Percentiles rank a stretch among this genome's conserved stretches.
Conservation (phyloP, 2,888 invertebrate species). For the Sarcophaga rosellei region DNA sequence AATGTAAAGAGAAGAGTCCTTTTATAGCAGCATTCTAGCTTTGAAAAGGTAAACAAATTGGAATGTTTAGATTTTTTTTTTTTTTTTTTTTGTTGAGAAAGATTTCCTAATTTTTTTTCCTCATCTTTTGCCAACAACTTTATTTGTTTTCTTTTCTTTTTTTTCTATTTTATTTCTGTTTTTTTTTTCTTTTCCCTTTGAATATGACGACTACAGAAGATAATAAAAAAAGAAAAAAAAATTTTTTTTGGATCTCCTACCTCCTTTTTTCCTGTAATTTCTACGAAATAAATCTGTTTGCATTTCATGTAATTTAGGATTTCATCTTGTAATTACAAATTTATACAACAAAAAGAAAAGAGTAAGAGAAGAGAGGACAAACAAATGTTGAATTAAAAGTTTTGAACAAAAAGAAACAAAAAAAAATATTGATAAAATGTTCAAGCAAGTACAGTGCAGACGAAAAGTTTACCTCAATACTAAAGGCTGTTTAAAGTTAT, state of each 20-base stretch:
- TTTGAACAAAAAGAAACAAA: not conserved
- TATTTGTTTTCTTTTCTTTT: too few species aligned
- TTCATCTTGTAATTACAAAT: conserved; percentile 39
- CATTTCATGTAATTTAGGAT: not conserved
- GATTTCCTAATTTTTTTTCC: too few species aligned
- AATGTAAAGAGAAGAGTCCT: not conserved
- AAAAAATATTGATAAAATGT: not conserved
- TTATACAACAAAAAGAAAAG: not conserved
- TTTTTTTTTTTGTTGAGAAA: not conserved
- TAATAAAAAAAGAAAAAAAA: not conserved
- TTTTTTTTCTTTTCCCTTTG: too few species aligned
- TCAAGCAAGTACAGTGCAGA: too few species aligned
- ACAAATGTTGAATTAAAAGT: not conserved
- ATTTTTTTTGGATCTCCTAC: too few species aligned
- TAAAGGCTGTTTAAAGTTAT: not conserved
- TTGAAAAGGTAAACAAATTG: conserved; percentile 49
- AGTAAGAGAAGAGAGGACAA: not conserved
- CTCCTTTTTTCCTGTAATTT: not conserved
- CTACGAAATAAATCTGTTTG: conserved; percentile 2
- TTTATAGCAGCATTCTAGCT: not conserved
- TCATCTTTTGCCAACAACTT: too few species aligned
- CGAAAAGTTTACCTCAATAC: too few species aligned
- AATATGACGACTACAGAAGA: too few species aligned
- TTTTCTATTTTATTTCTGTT: too few species aligned
- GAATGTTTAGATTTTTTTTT: conserved; percentile 12